Conservation (phyloP, 2,888 invertebrate genomes). For the Noctuana brunneofusca region DNA sequence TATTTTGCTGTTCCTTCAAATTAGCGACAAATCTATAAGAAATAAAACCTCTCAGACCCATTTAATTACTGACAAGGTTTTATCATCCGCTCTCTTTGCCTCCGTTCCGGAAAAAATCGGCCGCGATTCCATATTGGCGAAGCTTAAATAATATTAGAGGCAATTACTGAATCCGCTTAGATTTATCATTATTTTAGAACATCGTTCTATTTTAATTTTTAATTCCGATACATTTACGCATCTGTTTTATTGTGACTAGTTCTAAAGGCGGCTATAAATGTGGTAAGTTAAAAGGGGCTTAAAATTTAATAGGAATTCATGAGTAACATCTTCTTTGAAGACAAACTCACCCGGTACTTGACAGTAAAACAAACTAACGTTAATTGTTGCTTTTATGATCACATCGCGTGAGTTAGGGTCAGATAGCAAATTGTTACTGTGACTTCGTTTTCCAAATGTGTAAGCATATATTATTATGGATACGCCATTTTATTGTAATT, state of each 20-base stretch:
- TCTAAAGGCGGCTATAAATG: conserved; percentile 36
- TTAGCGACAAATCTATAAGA: conserved; percentile 80
- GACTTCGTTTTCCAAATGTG: conserved; percentile 40
- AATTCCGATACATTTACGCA: conserved; percentile 30
- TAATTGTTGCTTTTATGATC: conserved; percentile 77
- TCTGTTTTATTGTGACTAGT: conserved; percentile 33
- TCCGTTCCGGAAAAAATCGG: conserved; percentile 69
- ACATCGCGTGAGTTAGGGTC: conserved; percentile 71
- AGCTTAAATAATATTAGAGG: conserved; percentile 71
- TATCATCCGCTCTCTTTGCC: conserved; percentile 74
- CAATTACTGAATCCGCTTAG: conserved; percentile 38
- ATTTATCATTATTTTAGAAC: conserved; percentile 24
- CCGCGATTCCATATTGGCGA: conserved; percentile 68
- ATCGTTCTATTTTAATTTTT: conserved; percentile 28
- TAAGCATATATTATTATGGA: conserved; percentile 39
- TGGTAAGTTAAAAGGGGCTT: conserved; percentile 48
- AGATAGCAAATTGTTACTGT: conserved; percentile 64
- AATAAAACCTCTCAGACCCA: conserved; percentile 71
- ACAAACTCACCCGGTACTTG: conserved; percentile 62
- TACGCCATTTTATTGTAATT: conserved; percentile 33
- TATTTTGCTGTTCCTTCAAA: conserved; percentile 73
- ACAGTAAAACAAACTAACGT: conserved; percentile 71
- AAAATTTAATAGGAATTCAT: conserved; percentile 52
- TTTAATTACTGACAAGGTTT: conserved; percentile 81
- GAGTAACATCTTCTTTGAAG: conserved; percentile 70